These are phyloP conservation scores for Proales similis DNA, from an alignment of 1,140 invertebrate genomes.

Conservation along the genomic window DNA sequence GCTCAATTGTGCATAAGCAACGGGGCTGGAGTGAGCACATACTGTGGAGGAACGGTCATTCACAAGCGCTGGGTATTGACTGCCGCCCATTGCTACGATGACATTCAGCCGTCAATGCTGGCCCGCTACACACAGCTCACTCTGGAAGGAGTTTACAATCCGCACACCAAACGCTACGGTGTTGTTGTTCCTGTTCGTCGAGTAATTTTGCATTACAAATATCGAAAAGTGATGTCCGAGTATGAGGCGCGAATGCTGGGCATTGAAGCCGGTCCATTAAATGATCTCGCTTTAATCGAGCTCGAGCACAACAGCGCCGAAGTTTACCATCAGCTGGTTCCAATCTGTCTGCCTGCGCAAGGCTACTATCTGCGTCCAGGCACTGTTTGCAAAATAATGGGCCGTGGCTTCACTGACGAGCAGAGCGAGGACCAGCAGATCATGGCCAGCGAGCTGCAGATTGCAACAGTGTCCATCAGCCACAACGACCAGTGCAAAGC, in stretches of 20 bases:
- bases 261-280: constrained; percentile 12
- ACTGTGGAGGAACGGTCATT: constrained; percentile 38
- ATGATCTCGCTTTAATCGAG: constrained; percentile 30
- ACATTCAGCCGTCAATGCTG: not conserved
- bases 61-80: constrained; percentile 36
- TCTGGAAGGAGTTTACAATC: not conserved
- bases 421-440: constrained; percentile 3
- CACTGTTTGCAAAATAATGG: constrained; percentile 35
- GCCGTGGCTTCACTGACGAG: constrained; percentile 20
- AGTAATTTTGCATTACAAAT: constrained; percentile 5
- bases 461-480: constrained; percentile 16
- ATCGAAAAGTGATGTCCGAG: constrained; percentile 6
- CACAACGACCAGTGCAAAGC: constrained; percentile 16
- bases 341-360: constrained; percentile 5
- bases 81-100: constrained; percentile 38
- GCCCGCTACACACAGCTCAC: not conserved
- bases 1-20: constrained; percentile 29
- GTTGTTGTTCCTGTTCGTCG: not conserved
- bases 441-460: constrained; percentile 28
- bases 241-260: constrained; percentile 20
- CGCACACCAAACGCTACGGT: constrained; percentile 7
- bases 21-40: constrained; percentile 13
- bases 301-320: constrained; percentile 8
- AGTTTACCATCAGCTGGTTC: not conserved
- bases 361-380: not conserved